Evolutionary conservation across 1,140 invertebrate species (phyloP), one percentile per base, ranked within the genome.

Genomic region (Temnothorax nylanderi): DNA sequence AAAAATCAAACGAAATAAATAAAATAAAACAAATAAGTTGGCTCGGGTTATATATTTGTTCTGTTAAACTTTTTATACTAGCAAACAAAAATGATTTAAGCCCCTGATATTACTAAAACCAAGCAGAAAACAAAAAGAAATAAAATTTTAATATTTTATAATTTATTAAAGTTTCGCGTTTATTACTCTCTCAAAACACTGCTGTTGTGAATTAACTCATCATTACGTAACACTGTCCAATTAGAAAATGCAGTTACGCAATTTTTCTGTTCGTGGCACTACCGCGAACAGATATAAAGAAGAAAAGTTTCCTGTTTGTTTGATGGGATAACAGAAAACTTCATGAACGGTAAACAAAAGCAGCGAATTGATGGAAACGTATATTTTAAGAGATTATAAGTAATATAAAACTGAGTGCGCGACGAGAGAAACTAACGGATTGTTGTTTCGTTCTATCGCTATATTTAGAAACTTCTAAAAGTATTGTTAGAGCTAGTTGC

Each of bases 381-480:
- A 60, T 74, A 84, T 84, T 84, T 75, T 56, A 56, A 4, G 34
- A 18, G 69, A 84, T 60, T 74, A 44, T 75, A 74, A 84, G 80
- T 84, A 84, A 84, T 75, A 75, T 75, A 71, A 81, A 81, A 81
- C 78, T 81, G 78, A 44, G 34, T 41, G 49, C 77, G 11, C 77
- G n/a, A 26, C 18, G 34, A 54, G n/a, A 51, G 34, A 41, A 80
- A 26, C 34, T 41, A 34, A n/a, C 51, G 62, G 34, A 69, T 69
- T 80, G 77, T 80, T 80, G 34, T 69, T 80, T 54, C 47, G 47
- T 67, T 54, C n/a, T 80, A 51, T 54, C 49, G 16, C 18, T 71
- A 51, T 71, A 81, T 81, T 81, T 81, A 56, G 78, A 71, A 81
- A 81, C 78, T 81, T 71, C n/a, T 71, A 81, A 81, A 81, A 81